Evolutionary conservation across 2,113 vertebrate genomes (phyloP), one percentile per base, ranked within the genome.

Genomic region (Petroica traversi): DNA sequence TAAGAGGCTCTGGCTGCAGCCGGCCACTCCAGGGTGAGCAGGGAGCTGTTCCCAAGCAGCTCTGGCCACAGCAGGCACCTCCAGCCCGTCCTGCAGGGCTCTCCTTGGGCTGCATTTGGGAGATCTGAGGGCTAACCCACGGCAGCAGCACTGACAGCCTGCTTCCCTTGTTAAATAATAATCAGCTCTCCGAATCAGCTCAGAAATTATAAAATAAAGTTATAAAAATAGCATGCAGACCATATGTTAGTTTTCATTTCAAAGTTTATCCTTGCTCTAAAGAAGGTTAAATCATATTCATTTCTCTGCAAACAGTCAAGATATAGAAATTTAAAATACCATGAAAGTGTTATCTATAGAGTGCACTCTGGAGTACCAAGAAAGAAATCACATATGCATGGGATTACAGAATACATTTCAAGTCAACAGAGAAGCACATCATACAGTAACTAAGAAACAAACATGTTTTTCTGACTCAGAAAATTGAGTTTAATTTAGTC

Each of bases 231-330:
- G 93, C 93, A 92, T 17, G 33, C 86, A n/a, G 92, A 94, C 95
- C 96, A 97, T 97, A 97, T 96, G 96, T 92, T 97, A 96, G 95
- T 95, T 95, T 97, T 96, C 96, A 96, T 95, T 97, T 96, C 95
- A 91, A 93, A 97, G 96, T 97, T 95, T 97, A 96, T 97, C 96
- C 96, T 97, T 97, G 89, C 91, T 97, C 94, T 95, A 87, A 96
- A 97, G 94, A 95, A 92, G 93, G 96, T 96, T 96, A 94, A 96
- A 97, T 96, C 93, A 54, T 91, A 95, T 93, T 96, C 85, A 82
- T 97, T 97, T 96, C 87, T 95, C 88, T 95, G 95, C 95, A 97
- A 96, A 95, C 96, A 96, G 92, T 94, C 85, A 94, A 93, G 95
- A 97, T 97, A 96, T 96, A 97, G 95, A 89, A 95, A 96, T 96